These are phyloP conservation scores for Glareola pratincola DNA, from an alignment of 2,113 vertebrate genomes.

Conservation along the genomic window DNA sequence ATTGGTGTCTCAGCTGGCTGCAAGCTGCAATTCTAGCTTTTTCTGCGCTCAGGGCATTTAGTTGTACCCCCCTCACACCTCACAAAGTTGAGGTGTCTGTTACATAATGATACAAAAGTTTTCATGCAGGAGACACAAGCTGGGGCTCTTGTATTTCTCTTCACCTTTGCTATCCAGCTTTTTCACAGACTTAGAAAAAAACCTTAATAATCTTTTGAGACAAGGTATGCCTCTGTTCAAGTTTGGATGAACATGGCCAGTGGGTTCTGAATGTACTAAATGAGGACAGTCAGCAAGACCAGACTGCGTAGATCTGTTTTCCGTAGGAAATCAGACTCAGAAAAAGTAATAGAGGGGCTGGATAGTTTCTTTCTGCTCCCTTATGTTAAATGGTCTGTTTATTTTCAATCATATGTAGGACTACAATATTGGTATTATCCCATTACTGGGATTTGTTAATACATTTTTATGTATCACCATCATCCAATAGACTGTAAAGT, in stretches of 20 bases:
- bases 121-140: neutral
- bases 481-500: neutral
- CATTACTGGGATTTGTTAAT: neutral
- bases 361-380: neutral
- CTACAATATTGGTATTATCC: neutral
- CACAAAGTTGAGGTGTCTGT: neutral
- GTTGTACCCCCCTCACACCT: accelerated
- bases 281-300: neutral
- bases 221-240: neutral
- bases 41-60: neutral
- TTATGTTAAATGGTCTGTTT: neutral
- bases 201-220: neutral
- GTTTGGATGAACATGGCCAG: accelerated
- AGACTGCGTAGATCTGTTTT: neutral
- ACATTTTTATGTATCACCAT: neutral
- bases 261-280: neutral
- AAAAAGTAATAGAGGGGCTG: neutral
- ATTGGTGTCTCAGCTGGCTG: neutral
- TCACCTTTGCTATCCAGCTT: neutral
- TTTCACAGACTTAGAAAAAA: neutral
- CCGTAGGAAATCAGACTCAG: neutral
- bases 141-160: neutral
- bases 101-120: neutral
- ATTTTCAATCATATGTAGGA: neutral
- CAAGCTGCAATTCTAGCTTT: neutral